Conservation (phyloP, 1,140 invertebrate species). For the Acromyrmex heyeri region DNA sequence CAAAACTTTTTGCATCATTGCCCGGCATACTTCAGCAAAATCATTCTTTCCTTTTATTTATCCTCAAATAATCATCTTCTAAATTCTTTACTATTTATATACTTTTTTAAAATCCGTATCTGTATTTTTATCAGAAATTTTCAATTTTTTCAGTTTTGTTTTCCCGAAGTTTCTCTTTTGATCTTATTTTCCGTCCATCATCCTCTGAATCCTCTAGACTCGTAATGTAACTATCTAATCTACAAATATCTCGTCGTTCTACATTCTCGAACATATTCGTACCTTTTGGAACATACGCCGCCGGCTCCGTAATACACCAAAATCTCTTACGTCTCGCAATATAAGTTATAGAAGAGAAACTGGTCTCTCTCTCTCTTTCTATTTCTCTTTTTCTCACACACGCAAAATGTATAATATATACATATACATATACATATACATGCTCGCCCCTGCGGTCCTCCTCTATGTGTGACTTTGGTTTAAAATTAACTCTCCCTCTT, state of each 20-base stretch:
- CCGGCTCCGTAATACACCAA: neutral
- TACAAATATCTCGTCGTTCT: conserved; percentile 2
- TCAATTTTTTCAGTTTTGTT: neutral
- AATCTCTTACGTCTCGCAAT: conserved; percentile 17
- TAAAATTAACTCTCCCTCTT: conserved; percentile 70
- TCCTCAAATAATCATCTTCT: too few species aligned
- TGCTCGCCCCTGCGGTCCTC: neutral
- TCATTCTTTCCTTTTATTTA: neutral
- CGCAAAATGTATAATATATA: neutral
- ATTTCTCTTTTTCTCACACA: neutral
- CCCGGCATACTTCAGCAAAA: too few species aligned
- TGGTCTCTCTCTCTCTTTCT: neutral
- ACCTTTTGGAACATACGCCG: neutral
- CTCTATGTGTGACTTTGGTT: conserved; percentile 51
- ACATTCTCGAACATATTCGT: neutral
- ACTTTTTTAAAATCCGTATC: neutral
- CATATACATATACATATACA: neutral
- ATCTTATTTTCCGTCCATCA: neutral
- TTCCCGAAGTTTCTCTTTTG: too few species aligned
- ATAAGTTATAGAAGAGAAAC: conserved; percentile 8
- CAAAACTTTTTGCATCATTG: neutral
- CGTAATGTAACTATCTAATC: neutral
- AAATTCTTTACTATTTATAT: neutral
- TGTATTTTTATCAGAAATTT: neutral
- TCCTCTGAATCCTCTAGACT: neutral